Base-by-base conservation (phyloP, 2,113 vertebrate genomes). In the Cephalopterus ornatus region DNA sequence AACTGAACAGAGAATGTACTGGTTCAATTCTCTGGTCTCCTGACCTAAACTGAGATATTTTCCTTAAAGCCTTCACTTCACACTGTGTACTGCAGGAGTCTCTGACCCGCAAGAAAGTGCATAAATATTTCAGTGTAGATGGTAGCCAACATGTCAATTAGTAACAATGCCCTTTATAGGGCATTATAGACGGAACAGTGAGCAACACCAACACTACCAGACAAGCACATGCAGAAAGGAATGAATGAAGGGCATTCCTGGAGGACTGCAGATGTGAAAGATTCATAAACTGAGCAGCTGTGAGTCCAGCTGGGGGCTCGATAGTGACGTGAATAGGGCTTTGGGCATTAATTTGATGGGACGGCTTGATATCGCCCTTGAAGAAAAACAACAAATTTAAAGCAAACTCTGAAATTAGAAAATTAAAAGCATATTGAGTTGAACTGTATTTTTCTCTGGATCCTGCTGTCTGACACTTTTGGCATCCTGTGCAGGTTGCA, bases 271-370 rank as follows among this genome's bases (percentile, higher is more conserved):
- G 72, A 96, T 78, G 85, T 82, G 74, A 95, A 91, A 95, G 80
- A 95, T 95, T 85, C 67, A 81, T 79, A 88, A 91, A 75, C n/a
- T 4, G 30, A 91, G 70, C 94, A 97, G 95, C 91, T 96, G 91
- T 7, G 33, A 89, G 71, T 95, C 92, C 93, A 95, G 92, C 84
- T 88, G 89, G 71, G 80, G 81, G 70, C 73, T 85, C 0, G 0
- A 52, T 7, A 18, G 37, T 89, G 89, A 94, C 20, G 52, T 23
- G 84, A 92, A 68, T 3, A 91, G 66, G 66, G 22, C 70, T 91
- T 59, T 84, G 77, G 91, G 87, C 84, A 95, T 79, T 94, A 89
- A 92, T 91, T 95, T 93, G 84, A 79, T 77, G 77, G 76, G 89
- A 93, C 1, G 27, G 84, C 41, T 85, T 93, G 77, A n/a, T 61